phyloP scores from a whole-genome alignment of 1,140 invertebrate species.

The Heliconius melpomene region DNA sequence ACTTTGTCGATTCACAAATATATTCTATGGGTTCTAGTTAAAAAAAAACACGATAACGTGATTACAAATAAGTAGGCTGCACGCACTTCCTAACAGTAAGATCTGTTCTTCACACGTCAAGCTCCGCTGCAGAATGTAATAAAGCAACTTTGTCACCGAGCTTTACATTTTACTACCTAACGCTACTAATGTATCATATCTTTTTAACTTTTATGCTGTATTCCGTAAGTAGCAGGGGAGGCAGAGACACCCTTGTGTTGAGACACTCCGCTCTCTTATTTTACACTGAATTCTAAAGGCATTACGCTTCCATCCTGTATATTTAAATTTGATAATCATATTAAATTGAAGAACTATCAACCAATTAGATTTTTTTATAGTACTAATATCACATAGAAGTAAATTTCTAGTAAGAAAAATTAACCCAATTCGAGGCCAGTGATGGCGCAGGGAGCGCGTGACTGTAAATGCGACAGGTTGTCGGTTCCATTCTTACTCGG shows the following conservation, averaged over 20 bases:
- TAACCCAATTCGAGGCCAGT: neutral
- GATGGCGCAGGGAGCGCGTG: no score
- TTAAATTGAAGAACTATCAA: neutral
- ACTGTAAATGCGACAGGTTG: no score
- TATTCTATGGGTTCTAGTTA: neutral
- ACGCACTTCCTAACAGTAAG: neutral
- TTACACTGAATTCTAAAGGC: no score
- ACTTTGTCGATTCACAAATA: no score
- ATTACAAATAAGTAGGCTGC: neutral
- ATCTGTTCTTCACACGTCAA: constrained; percentile 5
- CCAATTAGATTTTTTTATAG: neutral
- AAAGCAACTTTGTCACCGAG: constrained; percentile 15
- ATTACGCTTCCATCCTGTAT: no score
- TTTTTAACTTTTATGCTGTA: neutral
- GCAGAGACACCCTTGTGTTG: no score
- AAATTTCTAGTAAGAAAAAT: neutral
- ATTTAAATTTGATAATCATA: neutral
- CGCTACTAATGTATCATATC: neutral
- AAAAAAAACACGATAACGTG: neutral
- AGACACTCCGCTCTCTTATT: no score
- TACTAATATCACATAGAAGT: neutral
- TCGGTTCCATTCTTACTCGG: no score
- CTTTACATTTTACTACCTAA: neutral
- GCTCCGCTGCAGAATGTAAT: neutral
- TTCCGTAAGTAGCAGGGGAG: no score